Evolutionary conservation across 2,113 vertebrate species (phyloP).

Genomic region (Elaphurus davidianus): DNA sequence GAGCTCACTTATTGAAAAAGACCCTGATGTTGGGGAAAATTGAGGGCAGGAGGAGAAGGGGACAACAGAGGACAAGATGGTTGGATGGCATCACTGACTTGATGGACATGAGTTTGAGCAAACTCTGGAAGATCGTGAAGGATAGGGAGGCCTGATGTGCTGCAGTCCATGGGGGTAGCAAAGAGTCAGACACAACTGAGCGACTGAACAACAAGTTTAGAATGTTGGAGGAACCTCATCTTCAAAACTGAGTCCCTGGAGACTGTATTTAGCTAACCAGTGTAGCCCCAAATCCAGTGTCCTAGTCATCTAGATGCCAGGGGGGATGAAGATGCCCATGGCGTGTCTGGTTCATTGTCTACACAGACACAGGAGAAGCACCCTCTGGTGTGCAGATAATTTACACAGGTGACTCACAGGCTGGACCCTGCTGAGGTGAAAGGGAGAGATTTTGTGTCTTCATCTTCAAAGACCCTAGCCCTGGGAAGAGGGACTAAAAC

Average conservation of each 20-base stretch:
- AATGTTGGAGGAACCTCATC: background rate
- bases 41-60: background rate
- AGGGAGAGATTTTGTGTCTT: background rate
- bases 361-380: background rate
- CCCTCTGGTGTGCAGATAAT: background rate
- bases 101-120: background rate
- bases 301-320: background rate
- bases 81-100: background rate
- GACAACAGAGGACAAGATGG: rapidly evolving
- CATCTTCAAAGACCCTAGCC: background rate
- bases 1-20: background rate
- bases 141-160: background rate
- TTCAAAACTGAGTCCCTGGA: background rate
- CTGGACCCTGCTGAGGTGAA: background rate
- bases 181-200: background rate
- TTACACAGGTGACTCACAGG: background rate
- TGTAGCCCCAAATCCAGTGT: background rate
- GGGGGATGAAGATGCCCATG: background rate
- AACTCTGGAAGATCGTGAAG: background rate
- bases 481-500: background rate
- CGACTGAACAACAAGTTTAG: background rate
- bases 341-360: background rate
- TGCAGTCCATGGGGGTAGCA: background rate
- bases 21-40: background rate
- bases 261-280: background rate